Evolutionary conservation across 2,113 vertebrate genomes (phyloP).

Genomic region (Sebastes schlegelii): DNA sequence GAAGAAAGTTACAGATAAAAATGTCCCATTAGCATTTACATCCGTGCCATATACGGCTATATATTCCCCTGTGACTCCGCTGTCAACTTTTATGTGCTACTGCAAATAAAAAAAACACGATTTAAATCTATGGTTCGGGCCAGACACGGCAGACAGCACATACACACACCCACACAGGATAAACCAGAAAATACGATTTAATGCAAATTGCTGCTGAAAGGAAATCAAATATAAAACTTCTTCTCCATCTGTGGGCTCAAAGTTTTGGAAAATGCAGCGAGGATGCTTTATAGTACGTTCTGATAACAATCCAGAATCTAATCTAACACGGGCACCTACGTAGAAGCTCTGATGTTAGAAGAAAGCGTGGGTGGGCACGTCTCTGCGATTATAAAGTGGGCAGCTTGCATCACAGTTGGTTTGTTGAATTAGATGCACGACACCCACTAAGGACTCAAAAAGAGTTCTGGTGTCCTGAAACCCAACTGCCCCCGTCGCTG

Average conservation of each 20-base stretch:
- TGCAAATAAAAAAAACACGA: constrained; percentile 34
- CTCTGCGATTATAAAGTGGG: constrained; percentile 36
- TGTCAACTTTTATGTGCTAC: constrained; percentile 36
- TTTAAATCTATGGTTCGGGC: constrained; percentile 12
- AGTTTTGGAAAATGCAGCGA: constrained; percentile 36
- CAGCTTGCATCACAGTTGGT: constrained; percentile 43
- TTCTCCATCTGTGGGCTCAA: constrained; percentile 35
- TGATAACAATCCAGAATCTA: constrained; percentile 34
- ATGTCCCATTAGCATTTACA: constrained; percentile 36
- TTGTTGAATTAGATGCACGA: constrained; percentile 23
- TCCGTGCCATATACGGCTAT: neutral
- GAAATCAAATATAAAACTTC: constrained; percentile 47
- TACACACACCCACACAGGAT: neutral
- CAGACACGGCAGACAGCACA: neutral
- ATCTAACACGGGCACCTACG: constrained; percentile 30
- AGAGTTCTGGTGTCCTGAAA: constrained; percentile 13
- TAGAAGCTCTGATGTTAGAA: constrained; percentile 47
- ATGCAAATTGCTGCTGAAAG: constrained; percentile 54
- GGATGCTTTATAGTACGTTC: constrained; percentile 9
- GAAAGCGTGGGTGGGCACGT: constrained; percentile 35
- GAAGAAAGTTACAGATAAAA: constrained; percentile 33
- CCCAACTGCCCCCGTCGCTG: neutral
- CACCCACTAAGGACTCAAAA: constrained; percentile 36
- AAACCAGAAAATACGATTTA: constrained; percentile 45
- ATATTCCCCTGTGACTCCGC: constrained; percentile 12